Percentiles rank a stretch among this genome's conserved stretches.
Conservation (phyloP, 2,113 vertebrate species). For the Malurus melanocephalus region DNA sequence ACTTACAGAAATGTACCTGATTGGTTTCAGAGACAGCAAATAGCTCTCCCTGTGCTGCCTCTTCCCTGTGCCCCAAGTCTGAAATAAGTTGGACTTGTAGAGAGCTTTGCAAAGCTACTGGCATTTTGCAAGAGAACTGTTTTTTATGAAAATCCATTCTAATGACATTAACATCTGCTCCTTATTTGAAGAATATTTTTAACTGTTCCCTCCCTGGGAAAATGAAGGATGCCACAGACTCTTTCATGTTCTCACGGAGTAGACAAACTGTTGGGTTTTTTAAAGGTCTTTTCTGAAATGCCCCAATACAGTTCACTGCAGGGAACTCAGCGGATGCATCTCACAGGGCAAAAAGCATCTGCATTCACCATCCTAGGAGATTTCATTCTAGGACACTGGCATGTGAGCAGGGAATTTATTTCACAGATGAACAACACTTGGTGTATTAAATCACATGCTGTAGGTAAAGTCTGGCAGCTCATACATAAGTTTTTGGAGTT, state of each 20-base stretch:
- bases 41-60: not conserved
- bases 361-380: not conserved
- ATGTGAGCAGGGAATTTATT: not conserved
- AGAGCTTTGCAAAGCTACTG: slow-evolving; percentile 26
- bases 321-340: not conserved
- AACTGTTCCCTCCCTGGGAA: slow-evolving; percentile 52
- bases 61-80: not conserved
- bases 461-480: not conserved
- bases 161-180: slow-evolving; percentile 61
- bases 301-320: not conserved
- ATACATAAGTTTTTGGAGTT: not conserved
- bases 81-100: not conserved
- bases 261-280: not conserved
- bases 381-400: not conserved
- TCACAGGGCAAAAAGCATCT: not conserved
- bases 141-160: slow-evolving; percentile 47
- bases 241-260: not conserved
- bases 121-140: slow-evolving; percentile 33
- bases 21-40: not conserved
- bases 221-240: slow-evolving; percentile 3
- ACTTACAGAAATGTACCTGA: not conserved
- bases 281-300: slow-evolving; percentile 19
- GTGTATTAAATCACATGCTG: not conserved
- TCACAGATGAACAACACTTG: not conserved
- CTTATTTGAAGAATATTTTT: slow-evolving; percentile 64